Base-by-base conservation (phyloP, 2,888 invertebrate genomes). In the Gryllus longicercus region DNA sequence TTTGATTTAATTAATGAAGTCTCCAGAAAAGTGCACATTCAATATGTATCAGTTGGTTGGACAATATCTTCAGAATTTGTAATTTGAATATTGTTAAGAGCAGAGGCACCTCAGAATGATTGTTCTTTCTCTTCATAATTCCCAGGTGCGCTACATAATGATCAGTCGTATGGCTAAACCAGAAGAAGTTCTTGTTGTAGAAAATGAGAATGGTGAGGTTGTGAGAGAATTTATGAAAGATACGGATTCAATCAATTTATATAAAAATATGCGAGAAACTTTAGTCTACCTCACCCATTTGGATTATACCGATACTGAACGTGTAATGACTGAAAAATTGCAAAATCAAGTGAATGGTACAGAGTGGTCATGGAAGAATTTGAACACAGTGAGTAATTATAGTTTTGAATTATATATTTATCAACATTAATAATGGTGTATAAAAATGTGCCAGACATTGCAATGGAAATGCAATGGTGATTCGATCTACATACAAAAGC, bases 191-290 rank as follows among this genome's bases (percentile, higher is more conserved):
- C 90, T 99, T 82, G 98, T 99, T 77, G 99, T 99, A 75, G 99
- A 99, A 88, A 99, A 99, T 89, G 99, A 99, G 87, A 98, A 99
- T 88, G 99, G 99, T 75, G 99, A 99, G 89, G 98, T 99, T 82
- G 99, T 99, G 14, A 90, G 99, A 82, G 99, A 99, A 88, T 98
- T 99, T 87, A 99, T 99, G 97, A 99, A 99, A 88, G 99, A 99
- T 88, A 99, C 99, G 74, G 99, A 99, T 90, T 96, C 99, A 74
- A 99, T 99, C 85, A 98, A 98, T 89, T 90, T 99, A 86, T 99
- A 99, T 89, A 99, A 98, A 89, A 99, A 97, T 87, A 99, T 99
- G 99, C 92, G 98, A 83, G 99, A 99, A 88, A 96, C 97, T 16
- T 89, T 97, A 80, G 99, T 99, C 23, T 99, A 99, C 88, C 91